Evolutionary conservation across 2,797 vertebrate genomes (phyloP).

Genomic region (Sciurus carolinensis): DNA sequence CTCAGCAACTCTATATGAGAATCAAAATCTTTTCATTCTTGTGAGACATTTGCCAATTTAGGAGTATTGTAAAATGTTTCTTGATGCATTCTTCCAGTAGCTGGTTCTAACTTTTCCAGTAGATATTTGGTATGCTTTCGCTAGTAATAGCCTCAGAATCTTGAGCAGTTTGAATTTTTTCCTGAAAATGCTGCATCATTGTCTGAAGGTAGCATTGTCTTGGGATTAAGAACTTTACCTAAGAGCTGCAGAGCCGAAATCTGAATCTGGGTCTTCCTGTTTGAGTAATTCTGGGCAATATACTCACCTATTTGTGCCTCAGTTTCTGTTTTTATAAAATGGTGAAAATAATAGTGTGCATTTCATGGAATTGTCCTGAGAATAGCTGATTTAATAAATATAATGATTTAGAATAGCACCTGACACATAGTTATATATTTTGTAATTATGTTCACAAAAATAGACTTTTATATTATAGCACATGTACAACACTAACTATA

Average conservation of each 20-base stretch:
- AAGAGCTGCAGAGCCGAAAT: not conserved
- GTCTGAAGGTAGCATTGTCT: not conserved
- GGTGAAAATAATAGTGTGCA: not conserved
- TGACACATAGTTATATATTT: not conserved
- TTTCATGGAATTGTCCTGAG: not conserved
- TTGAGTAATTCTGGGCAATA: not conserved
- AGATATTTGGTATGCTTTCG: not conserved
- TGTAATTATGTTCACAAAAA: not conserved
- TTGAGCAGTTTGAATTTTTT: not conserved
- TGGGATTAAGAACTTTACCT: not conserved
- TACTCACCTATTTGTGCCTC: not conserved
- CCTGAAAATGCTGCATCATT: not conserved
- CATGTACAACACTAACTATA: not conserved
- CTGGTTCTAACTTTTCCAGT: not conserved
- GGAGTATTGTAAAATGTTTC: not conserved
- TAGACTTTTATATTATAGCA: not conserved
- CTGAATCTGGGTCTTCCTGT: not conserved
- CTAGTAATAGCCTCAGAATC: not conserved
- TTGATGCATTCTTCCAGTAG: fast-evolving
- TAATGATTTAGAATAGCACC: not conserved
- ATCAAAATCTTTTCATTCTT: conserved; percentile 37
- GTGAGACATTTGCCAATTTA: not conserved
- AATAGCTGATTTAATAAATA: not conserved
- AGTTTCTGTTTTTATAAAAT: not conserved
- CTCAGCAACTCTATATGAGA: conserved; percentile 93